phyloP scores from a whole-genome alignment of 2,888 invertebrate species.

The Sphinx pinastri region DNA sequence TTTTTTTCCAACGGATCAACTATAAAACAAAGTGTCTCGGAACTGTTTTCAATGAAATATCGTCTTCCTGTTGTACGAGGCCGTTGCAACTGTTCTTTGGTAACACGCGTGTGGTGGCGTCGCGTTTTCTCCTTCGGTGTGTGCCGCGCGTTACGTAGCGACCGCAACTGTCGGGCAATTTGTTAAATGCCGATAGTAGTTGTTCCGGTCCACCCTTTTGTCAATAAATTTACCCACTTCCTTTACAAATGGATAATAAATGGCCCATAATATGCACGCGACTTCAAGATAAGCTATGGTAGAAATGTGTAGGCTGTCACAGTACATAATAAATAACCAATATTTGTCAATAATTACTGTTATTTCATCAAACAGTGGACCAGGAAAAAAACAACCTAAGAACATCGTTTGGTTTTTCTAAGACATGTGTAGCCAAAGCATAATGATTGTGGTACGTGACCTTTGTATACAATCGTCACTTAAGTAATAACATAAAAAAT shows the following conservation, averaged over 20 bases:
- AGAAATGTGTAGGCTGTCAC: not conserved
- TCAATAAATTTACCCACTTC: conserved; percentile 30
- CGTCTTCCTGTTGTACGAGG: conserved; percentile 35
- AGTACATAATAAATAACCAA: not conserved
- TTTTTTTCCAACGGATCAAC: conserved; percentile 11
- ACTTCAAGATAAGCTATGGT: conserved; percentile 14
- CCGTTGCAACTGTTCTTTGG: not conserved
- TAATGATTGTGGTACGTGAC: too few relatives aligned
- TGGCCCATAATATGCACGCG: conserved; percentile 19
- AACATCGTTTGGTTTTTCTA: too few relatives aligned
- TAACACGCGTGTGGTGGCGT: not conserved
- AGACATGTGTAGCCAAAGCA: too few relatives aligned
- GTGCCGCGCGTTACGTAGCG: conserved; percentile 24
- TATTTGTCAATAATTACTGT: not conserved
- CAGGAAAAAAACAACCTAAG: not conserved
- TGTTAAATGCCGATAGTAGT: conserved; percentile 29
- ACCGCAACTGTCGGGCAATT: conserved; percentile 35
- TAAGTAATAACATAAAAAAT: too few relatives aligned
- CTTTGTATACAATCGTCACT: too few relatives aligned
- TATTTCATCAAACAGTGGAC: not conserved
- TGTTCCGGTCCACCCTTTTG: conserved; percentile 29
- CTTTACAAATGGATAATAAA: conserved; percentile 26
- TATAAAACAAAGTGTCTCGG: conserved; percentile 25
- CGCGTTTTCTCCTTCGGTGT: conserved; percentile 13
- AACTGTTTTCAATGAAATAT: conserved; percentile 29